phyloP scores from a whole-genome alignment of 1,140 invertebrate species.

The Mactra quadrangularis region DNA sequence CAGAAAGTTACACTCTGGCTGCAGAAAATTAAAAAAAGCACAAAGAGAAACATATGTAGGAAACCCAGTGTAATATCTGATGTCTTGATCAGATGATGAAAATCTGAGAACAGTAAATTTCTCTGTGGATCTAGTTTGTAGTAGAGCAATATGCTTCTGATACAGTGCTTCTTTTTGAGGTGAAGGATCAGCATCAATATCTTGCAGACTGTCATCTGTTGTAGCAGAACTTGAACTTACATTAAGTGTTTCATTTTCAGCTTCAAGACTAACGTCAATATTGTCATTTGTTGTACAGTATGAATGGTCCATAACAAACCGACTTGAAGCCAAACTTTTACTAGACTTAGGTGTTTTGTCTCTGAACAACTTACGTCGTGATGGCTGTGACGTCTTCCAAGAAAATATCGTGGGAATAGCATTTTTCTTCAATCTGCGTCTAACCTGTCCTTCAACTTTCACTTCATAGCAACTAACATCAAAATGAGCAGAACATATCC shows the following conservation, averaged over 20 bases:
- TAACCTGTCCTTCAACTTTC: neutral
- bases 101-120: too few relatives aligned
- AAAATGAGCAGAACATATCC: conserved; percentile 4
- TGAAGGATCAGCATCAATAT: conserved; percentile 15
- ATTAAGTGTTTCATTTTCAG: neutral
- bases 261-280: neutral
- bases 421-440: neutral
- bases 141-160: neutral
- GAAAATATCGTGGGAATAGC: neutral
- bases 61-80: too few relatives aligned
- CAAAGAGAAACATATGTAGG: neutral
- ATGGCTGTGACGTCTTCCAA: neutral
- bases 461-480: neutral
- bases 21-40: conserved; percentile 17
- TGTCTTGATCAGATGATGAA: too few relatives aligned
- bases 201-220: conserved; percentile 20
- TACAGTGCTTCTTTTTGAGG: conserved; percentile 11
- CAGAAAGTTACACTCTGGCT: conserved; percentile 31
- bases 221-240: neutral
- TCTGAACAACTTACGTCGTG: neutral
- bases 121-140: neutral
- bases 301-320: conserved; percentile 15
- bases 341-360: conserved; percentile 6
- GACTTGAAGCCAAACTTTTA: neutral
- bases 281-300: neutral